Base-by-base conservation (phyloP, 1,140 invertebrate genomes). In the Pantala flavescens region DNA sequence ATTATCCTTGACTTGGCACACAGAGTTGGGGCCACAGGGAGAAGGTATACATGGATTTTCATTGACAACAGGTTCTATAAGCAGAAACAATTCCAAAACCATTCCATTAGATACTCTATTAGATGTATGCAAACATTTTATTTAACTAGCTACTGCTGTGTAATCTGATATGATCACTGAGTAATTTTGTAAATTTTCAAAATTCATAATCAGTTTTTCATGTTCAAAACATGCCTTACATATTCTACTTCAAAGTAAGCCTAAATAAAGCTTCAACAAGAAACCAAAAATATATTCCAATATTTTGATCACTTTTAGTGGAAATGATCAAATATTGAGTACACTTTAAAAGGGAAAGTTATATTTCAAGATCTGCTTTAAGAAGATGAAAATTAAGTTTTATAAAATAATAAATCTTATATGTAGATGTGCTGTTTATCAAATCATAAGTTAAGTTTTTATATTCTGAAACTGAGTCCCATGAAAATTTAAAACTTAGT, bases 11-110 rank as follows among this genome's bases (percentile, higher is more conserved):
- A 78, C 76, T 1, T 75, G 42, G 75, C 82, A 83, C n/a, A 94
- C 0, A 87, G 93, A 88, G 80, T 95, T 93, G 0, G 90, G 87
- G 7, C 93, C 93, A 82, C 94, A 96, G 0, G 91, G 80, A 83
- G 91, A 94, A n/a, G 92, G 90, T 76, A 90, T 88, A 78, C 94
- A 96, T 0, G 93, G 92, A 79, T 92, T 92, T 19, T 63, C 21
- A 21, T 19, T 23, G 19, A 24, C 1, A n/a, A 72, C 16, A 16
- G 71, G 71, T 42, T 24, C 71, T 24, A 16, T 2, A 70, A 72
- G 10, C 16, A 7, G 2, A 63, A 63, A 63, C 12, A 21, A 19
- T 63, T 19, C 12, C 49, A 63, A 7, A 7, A 63, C 2, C 16
- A 7, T 63, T 36, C 2, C n/a, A 3, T 3, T 12, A 63, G 49